These are phyloP conservation scores for Glareola pratincola DNA, from an alignment of 2,113 vertebrate species.

Conservation along the genomic window DNA sequence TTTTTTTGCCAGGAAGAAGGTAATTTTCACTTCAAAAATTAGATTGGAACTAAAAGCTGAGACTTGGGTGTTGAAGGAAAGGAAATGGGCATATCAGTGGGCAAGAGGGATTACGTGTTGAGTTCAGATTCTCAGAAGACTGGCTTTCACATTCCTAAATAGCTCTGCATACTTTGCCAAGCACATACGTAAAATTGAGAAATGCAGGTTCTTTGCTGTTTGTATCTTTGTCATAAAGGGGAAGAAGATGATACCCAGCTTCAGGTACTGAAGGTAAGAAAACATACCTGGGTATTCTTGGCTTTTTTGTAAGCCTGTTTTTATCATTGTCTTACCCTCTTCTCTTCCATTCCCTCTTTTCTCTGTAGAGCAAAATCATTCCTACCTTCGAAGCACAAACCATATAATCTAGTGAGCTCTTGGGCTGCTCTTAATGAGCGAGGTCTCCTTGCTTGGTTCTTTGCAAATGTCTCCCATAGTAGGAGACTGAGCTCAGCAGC, in stretches of 20 bases:
- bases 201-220: neutral
- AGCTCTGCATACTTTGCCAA: neutral
- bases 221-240: neutral
- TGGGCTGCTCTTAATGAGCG: neutral
- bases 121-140: neutral
- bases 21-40: neutral
- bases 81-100: neutral
- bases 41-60: neutral
- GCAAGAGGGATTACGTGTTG: neutral
- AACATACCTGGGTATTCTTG: neutral
- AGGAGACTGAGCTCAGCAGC: neutral
- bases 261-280: neutral
- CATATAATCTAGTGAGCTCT: neutral
- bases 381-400: neutral
- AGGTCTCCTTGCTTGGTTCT: neutral
- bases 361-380: neutral
- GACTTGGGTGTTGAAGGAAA: neutral
- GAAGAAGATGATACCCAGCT: neutral
- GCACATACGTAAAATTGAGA: neutral
- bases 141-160: neutral
- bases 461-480: neutral
- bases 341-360: neutral
- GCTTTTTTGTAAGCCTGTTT: neutral
- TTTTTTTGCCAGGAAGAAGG: neutral
- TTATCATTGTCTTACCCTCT: neutral